Percentiles rank a stretch among this genome's conserved stretches.
These are phyloP conservation scores for Aradus depressus DNA, from an alignment of 2,888 invertebrate species.

Conservation along the genomic window DNA sequence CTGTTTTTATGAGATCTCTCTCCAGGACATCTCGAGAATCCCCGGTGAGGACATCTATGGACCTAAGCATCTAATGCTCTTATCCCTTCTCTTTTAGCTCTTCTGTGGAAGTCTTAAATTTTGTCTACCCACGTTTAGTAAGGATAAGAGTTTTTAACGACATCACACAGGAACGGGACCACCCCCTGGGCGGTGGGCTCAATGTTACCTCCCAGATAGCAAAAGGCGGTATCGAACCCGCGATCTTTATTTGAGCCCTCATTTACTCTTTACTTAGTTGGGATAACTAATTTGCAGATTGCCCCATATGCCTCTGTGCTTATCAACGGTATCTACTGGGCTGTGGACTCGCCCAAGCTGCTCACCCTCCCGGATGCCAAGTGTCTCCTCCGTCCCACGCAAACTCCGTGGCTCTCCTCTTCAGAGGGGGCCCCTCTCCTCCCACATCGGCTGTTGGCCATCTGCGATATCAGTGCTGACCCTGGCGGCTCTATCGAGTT, in stretches of 20 bases:
- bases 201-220: background rate
- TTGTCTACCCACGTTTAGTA: too few species aligned
- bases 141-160: too few species aligned
- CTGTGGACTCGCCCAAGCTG: slow-evolving; percentile 88
- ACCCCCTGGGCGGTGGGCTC: background rate
- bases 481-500: slow-evolving; percentile 98
- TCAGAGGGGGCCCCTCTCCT: slow-evolving; percentile 72
- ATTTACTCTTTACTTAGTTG: too few species aligned
- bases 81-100: too few species aligned
- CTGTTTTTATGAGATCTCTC: too few species aligned
- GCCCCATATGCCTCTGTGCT: slow-evolving; percentile 96
- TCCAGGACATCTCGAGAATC: too few species aligned
- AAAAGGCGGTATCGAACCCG: too few species aligned
- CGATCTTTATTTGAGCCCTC: too few species aligned
- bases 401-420: slow-evolving; percentile 86
- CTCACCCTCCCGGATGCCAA: slow-evolving; percentile 98
- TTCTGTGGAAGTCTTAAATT: too few species aligned
- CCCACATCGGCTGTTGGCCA: slow-evolving; percentile 82
- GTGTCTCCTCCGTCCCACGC: slow-evolving; percentile 72
- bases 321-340: slow-evolving; percentile 98
- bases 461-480: slow-evolving; percentile 98
- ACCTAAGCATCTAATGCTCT: too few species aligned
- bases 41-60: too few species aligned
- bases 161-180: too few species aligned
- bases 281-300: slow-evolving; percentile 46